Evolutionary conservation across 2,888 invertebrate species (phyloP).

Genomic region (Leucozona laternaria): DNA sequence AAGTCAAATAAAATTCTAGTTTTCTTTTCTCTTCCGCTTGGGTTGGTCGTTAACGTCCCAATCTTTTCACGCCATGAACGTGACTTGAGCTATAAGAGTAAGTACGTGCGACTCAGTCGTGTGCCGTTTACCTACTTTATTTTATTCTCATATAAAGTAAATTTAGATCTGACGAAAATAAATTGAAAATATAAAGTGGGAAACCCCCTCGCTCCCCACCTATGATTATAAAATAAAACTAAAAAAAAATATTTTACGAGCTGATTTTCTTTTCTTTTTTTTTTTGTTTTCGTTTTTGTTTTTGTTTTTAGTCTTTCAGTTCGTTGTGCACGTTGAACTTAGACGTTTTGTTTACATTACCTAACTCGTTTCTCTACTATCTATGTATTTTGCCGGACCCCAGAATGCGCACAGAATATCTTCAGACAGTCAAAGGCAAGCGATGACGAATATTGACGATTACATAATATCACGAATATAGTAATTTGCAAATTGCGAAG

Average conservation of each 20-base stretch:
- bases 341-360: slow-evolving; percentile 53
- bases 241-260: not conserved
- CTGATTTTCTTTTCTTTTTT: not conserved
- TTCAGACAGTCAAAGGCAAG: slow-evolving; percentile 18
- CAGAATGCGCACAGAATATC: not conserved
- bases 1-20: no score
- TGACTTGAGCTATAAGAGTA: no score
- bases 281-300: not conserved
- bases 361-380: slow-evolving; percentile 37
- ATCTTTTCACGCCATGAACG: no score
- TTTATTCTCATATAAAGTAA: not conserved
- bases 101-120: no score
- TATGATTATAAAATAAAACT: not conserved
- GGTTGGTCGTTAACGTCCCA: no score
- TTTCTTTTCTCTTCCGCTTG: no score
- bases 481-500: slow-evolving; percentile 46
- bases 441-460: slow-evolving; percentile 61
- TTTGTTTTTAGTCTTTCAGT: slow-evolving; percentile 9
- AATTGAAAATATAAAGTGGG: slow-evolving; percentile 4
- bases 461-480: slow-evolving; percentile 35
- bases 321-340: slow-evolving; percentile 24
- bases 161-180: not conserved
- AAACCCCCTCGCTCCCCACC: slow-evolving; percentile 7
- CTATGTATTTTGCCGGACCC: slow-evolving; percentile 8
- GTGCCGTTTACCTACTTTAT: not conserved